These are phyloP conservation scores for Bombyx huttoni DNA, from an alignment of 2,888 invertebrate species.

Conservation along the genomic window DNA sequence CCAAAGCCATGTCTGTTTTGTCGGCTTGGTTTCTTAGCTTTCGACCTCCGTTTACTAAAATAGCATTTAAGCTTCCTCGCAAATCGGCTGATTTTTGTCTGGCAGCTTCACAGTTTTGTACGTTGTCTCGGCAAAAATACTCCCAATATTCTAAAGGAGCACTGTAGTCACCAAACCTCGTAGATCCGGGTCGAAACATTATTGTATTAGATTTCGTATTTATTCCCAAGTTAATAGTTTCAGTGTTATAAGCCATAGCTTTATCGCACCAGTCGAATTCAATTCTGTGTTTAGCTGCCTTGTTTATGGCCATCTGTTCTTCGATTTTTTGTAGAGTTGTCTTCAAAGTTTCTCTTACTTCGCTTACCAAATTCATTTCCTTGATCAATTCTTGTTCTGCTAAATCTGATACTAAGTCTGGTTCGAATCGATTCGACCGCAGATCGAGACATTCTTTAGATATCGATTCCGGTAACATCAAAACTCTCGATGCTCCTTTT, in stretches of 20 bases:
- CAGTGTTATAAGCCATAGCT: constrained; percentile 83
- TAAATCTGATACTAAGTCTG: constrained; percentile 81
- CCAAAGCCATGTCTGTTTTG: constrained; percentile 82
- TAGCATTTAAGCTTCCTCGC: constrained; percentile 79
- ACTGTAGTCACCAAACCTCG: constrained; percentile 82
- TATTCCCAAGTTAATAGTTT: constrained; percentile 77
- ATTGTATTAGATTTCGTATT: constrained; percentile 79
- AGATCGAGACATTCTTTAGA: constrained; percentile 82
- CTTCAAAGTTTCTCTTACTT: constrained; percentile 75
- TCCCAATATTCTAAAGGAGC: constrained; percentile 84
- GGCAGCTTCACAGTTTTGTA: constrained; percentile 82
- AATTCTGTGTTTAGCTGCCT: constrained; percentile 84
- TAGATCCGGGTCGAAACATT: constrained; percentile 85
- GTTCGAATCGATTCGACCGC: constrained; percentile 77
- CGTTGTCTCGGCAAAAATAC: constrained; percentile 82
- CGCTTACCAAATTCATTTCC: constrained; percentile 79
- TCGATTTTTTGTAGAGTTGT: constrained; percentile 78
- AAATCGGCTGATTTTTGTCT: constrained; percentile 82
- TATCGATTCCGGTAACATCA: constrained; percentile 82
- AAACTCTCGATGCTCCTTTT: constrained; percentile 76
- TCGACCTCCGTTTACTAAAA: constrained; percentile 81
- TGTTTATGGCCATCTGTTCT: constrained; percentile 79
- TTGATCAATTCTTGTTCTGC: constrained; percentile 84
- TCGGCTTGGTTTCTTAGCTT: constrained; percentile 89
- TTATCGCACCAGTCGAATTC: constrained; percentile 96